These are phyloP conservation scores for fruit fly (Drosophila melanogaster) DNA, from an alignment of 1,140 invertebrate genomes.

Conservation along the genomic window DNA sequence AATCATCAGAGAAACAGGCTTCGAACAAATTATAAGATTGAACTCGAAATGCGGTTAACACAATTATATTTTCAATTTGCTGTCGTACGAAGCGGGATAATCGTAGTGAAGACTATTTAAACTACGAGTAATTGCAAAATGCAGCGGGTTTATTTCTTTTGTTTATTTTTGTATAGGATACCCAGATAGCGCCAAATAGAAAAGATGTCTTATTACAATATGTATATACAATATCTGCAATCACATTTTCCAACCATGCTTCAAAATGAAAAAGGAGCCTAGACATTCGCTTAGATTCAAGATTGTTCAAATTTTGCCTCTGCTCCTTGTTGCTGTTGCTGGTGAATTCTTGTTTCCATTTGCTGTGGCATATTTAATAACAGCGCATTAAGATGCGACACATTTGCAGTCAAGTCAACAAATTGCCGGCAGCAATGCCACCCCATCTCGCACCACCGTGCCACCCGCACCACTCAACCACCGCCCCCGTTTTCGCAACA, in stretches of 20 bases:
- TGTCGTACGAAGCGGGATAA: neutral
- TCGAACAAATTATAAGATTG: conserved; percentile 22
- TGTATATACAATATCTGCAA: too few species aligned
- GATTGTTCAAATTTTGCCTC: conserved; percentile 3
- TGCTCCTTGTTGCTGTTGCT: conserved; percentile 11
- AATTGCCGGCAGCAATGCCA: conserved; percentile 70
- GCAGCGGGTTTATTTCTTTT: too few species aligned
- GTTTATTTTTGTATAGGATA: too few species aligned
- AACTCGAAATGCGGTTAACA: conserved; percentile 39
- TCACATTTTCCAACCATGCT: too few species aligned
- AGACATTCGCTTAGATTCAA: conserved; percentile 31
- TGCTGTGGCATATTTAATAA: conserved; percentile 70
- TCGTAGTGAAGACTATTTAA: neutral
- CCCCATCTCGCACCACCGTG: conserved; percentile 1
- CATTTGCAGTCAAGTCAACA: conserved; percentile 79
- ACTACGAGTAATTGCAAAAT: neutral
- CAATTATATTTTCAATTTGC: conserved; percentile 55
- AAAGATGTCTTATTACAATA: too few species aligned
- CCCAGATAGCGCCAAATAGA: too few species aligned
- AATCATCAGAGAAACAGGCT: conserved; percentile 19
- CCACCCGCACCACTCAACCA: conserved; percentile 1
- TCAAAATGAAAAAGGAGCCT: conserved; percentile 9
- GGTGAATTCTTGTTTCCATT: conserved; percentile 32
- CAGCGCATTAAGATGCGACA: conserved; percentile 76
- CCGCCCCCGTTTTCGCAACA: conserved; percentile 19